Evolutionary conservation across 2,888 invertebrate genomes (phyloP).

Genomic region (Dryomyza anilis): DNA sequence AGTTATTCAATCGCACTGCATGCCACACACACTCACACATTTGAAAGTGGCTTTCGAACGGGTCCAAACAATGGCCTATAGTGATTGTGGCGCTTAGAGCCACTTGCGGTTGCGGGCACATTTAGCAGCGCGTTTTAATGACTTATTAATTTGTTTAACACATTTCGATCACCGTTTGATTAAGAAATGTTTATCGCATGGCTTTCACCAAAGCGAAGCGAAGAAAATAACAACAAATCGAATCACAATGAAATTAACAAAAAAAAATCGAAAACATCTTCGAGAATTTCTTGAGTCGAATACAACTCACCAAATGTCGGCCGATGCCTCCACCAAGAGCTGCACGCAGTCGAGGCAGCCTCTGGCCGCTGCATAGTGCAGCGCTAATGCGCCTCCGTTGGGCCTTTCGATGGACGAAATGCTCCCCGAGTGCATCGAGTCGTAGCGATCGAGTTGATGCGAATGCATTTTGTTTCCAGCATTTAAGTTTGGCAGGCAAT

Average conservation of each 20-base stretch:
- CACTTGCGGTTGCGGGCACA: background rate
- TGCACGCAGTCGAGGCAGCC: constrained; percentile 87
- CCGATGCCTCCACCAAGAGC: constrained; percentile 76
- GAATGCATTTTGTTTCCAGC: constrained; percentile 55
- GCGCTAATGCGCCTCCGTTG: constrained; percentile 73
- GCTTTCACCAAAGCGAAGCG: constrained; percentile 21
- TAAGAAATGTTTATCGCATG: background rate
- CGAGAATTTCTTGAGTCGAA: too few relatives aligned
- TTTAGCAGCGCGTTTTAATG: background rate
- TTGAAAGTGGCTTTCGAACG: constrained; percentile 17
- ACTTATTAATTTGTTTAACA: background rate
- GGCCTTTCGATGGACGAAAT: constrained; percentile 60
- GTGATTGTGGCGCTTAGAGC: background rate
- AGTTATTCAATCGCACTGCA: background rate
- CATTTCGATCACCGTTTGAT: background rate
- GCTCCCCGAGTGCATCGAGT: constrained; percentile 57
- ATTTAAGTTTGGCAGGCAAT: constrained; percentile 51
- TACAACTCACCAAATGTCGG: constrained; percentile 73
- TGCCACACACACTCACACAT: too few relatives aligned
- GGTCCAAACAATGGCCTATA: background rate
- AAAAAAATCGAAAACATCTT: too few relatives aligned
- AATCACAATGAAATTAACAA: background rate
- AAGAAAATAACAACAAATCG: background rate
- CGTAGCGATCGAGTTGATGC: constrained; percentile 55
- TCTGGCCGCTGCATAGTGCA: constrained; percentile 86